Base-by-base conservation (phyloP, 1,140 invertebrate genomes). In the Colletes gigas region DNA sequence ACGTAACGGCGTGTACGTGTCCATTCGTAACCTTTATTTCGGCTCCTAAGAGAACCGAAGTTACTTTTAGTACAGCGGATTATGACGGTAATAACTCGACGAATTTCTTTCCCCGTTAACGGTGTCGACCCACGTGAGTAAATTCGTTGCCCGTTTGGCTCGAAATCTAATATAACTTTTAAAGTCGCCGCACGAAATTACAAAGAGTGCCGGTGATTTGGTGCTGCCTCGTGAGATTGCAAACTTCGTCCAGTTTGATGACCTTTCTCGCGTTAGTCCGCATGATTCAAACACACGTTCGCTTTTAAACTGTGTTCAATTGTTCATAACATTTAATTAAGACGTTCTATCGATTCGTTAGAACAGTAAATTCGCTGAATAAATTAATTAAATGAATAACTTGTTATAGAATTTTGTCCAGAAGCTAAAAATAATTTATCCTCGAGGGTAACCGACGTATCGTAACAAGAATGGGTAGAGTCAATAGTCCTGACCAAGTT, bases 141-240 rank as follows among this genome's bases (percentile, higher is more conserved):
- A 86, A 86, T 80, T 86, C 71, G 66, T 78, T 74, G 70, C 60
- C 74, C 71, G 50, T 71, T 57, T 57, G 54, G 83, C 67, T 62
- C 72, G 75, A 85, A 81, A 84, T 86, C 85, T 85, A 86, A 86
- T 86, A 83, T 86, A 86, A 85, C 85, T 86, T 86, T 85, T 85
- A 82, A 73, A 84, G 70, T 76, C 70, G 65, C 69, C 21, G 47
- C 59, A 47, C 54, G 80, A 69, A 85, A 86, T 86, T 81, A 85
- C 75, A 71, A 66, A 72, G 66, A 67, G 60, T 78, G 57, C 68
- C 55, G 44, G 52, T 39, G 70, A 84, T 74, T 65, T 78, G 30
- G 17, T 9, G 50, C 52, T 19, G 14, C n/a, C 63, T 19, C 50
- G 63, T n/a, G 62, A 78, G 82, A 83, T 85, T 47, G 71, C 54